Evolutionary conservation across 2,113 vertebrate species (phyloP), one percentile per base, ranked within the genome.

Genomic region (Paraplagusia blochii): DNA sequence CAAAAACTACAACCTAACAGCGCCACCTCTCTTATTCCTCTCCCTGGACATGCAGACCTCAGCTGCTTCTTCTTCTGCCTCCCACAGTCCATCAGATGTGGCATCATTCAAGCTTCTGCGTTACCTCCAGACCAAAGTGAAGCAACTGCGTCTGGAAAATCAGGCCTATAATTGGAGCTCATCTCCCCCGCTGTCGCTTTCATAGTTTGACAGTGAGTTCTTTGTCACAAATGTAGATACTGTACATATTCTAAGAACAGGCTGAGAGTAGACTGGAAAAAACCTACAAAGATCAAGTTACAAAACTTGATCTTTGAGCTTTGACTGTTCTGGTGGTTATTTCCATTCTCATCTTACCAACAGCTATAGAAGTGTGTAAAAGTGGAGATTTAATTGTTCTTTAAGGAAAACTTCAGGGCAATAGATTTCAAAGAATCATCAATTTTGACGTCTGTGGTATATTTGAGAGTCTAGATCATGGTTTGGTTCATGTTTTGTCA

Each of bases 61-160:
- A 6, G 48, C 72, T 15, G 69, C 66, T 52, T 64, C 65, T 33
- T 60, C 72, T 8, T 79, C 63, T 22, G 45, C 58, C 34, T 44
- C 54, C 9, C 48, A 57, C 16, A 44, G 67, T 8, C 72, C 66
- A 19, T 75, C 83, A 9, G 80, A 88, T 16, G 50, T 85, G 44
- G 75, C 85, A 53, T 86, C 90, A 7, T 72, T 89, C 14, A 90
- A 89, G 56, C 79, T 92, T 4, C 74, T 92, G 2, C 75, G 53
- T 15, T 83, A 88, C 78, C 88, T 92, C 29, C 91, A 91, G 82
- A 78, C 78, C 47, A 84, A 77, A 45, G 88, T 92, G 58, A 85
- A 66, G 42, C 90, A 90, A 67, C 87, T 92, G 13, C 78, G 79
- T 9, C 61, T 82, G 1, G 90, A 91, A 69, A 88, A 85, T 35